These are phyloP conservation scores for Acrocera orbiculus DNA, from an alignment of 2,888 invertebrate species.

Conservation along the genomic window DNA sequence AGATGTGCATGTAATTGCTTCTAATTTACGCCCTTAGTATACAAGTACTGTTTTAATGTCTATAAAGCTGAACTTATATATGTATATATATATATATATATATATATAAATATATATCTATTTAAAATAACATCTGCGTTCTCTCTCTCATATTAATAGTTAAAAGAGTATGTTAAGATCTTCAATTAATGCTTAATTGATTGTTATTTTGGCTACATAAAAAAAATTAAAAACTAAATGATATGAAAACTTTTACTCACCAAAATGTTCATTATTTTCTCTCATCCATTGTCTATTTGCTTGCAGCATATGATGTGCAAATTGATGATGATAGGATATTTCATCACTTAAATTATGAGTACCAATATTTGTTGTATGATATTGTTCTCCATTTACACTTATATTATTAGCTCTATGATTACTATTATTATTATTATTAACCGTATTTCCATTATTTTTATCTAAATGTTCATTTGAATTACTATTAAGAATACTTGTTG, in stretches of 20 bases:
- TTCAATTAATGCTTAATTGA: too few relatives aligned
- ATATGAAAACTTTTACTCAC: constrained; percentile 15
- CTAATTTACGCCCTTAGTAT: constrained; percentile 3
- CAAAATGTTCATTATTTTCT: constrained; percentile 29
- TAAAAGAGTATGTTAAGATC: too few relatives aligned
- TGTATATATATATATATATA: neutral
- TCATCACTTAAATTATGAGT: constrained; percentile 21
- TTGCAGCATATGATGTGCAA: constrained; percentile 28
- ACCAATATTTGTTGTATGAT: constrained; percentile 2
- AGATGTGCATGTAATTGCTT: constrained; percentile 13
- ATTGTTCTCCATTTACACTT: too few relatives aligned
- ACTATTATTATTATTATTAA: constrained; percentile 10
- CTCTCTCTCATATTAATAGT: neutral
- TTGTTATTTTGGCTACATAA: too few relatives aligned
- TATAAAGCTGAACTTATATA: neutral
- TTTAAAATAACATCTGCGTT: constrained; percentile 6
- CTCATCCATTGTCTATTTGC: constrained; percentile 26
- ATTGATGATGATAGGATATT: constrained; percentile 21
- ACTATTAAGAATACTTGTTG: too few relatives aligned
- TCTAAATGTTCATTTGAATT: too few relatives aligned
- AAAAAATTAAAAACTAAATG: too few relatives aligned
- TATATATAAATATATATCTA: neutral
- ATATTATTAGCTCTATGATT: too few relatives aligned
- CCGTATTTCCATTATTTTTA: constrained; percentile 12
- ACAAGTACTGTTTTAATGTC: neutral